Conservation (phyloP, 1,140 invertebrate species). For the Drosophila kepulauana region DNA sequence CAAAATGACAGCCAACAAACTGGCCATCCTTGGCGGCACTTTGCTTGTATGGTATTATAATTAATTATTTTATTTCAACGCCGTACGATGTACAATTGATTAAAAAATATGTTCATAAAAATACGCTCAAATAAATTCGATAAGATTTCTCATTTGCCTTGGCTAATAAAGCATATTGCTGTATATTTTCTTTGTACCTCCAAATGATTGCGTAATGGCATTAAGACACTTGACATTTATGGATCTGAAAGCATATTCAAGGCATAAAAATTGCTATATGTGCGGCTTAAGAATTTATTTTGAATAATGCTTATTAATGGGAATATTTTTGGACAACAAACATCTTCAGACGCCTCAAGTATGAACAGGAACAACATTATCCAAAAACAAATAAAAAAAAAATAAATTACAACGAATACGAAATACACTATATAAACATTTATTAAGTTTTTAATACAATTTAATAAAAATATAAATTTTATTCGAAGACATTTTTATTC, state of each 20-base stretch:
- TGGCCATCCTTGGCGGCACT: background rate
- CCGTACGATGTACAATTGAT: slow-evolving; percentile 60
- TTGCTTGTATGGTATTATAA: background rate
- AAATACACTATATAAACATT: no score
- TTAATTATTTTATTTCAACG: slow-evolving; percentile 39
- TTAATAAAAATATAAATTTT: no score
- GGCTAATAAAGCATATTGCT: background rate
- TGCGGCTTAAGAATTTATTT: background rate
- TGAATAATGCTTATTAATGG: slow-evolving; percentile 14
- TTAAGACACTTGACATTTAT: background rate
- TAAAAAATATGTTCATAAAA: slow-evolving; percentile 8
- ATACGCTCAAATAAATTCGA: background rate
- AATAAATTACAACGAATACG: no score
- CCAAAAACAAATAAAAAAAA: slow-evolving; percentile 15
- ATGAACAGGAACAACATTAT: slow-evolving; percentile 40
- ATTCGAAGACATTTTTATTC: no score
- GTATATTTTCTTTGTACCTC: background rate
- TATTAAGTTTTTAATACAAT: no score
- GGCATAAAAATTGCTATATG: background rate
- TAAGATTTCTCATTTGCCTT: slow-evolving; percentile 30
- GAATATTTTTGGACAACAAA: slow-evolving; percentile 15
- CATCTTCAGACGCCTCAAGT: slow-evolving; percentile 2
- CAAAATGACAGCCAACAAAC: background rate
- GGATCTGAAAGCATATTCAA: slow-evolving; percentile 4
- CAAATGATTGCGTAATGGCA: background rate